phyloP scores from a whole-genome alignment of 2,113 vertebrate species.

The Ariopsis seemanni region DNA sequence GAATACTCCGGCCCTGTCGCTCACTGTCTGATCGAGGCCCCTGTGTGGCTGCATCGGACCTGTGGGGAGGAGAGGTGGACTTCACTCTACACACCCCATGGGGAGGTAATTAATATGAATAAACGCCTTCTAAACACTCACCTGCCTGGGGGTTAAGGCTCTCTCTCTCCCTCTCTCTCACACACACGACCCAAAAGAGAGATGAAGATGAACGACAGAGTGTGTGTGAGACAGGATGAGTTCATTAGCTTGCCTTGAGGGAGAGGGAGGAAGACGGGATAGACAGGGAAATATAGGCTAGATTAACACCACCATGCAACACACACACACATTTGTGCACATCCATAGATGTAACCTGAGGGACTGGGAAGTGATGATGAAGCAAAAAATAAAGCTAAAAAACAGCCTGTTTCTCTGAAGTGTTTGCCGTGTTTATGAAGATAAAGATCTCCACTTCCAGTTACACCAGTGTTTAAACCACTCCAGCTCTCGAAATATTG shows the following conservation, averaged over 20 bases:
- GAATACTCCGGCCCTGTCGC: conserved; percentile 17
- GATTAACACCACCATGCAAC: neutral
- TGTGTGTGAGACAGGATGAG: conserved; percentile 13
- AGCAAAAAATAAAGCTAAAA: neutral
- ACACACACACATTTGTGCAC: neutral
- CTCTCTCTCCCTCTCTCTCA: neutral
- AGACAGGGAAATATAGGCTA: conserved; percentile 28
- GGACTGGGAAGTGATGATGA: neutral
- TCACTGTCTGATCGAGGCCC: conserved; percentile 4
- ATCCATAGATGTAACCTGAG: neutral
- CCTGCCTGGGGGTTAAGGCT: conserved; percentile 29
- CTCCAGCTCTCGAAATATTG: neutral
- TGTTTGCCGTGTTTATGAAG: neutral
- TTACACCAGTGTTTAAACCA: neutral
- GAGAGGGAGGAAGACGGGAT: neutral
- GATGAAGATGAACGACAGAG: neutral
- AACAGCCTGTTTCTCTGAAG: neutral
- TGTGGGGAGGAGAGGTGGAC: neutral
- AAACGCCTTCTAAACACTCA: conserved; percentile 34
- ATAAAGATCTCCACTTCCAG: neutral
- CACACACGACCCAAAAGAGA: conserved; percentile 57
- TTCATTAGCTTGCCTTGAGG: neutral
- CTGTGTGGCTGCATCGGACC: conserved; percentile 28
- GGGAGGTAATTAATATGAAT: conserved; percentile 49
- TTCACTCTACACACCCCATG: conserved; percentile 37